Evolutionary conservation across 1,140 invertebrate genomes (phyloP).

Genomic region (Triops cancriformis): DNA sequence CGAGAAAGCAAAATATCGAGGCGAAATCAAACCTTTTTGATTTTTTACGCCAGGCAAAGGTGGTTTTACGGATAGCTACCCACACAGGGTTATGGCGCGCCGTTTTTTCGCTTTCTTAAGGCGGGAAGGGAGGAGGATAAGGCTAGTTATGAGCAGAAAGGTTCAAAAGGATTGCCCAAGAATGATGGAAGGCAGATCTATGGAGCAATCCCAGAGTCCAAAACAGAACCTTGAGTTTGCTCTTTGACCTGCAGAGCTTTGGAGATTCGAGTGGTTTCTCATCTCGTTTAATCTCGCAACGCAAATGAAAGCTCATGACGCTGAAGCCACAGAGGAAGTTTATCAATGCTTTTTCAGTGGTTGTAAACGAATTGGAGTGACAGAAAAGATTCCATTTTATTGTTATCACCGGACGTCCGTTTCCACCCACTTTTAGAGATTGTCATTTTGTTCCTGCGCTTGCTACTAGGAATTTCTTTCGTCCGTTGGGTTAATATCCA

Average conservation of each 20-base stretch:
- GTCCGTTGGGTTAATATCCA: neutral
- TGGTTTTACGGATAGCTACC: too few relatives aligned
- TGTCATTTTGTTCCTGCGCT: neutral
- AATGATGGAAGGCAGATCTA: neutral
- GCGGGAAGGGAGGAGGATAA: neutral
- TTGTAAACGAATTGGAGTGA: neutral
- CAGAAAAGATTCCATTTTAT: neutral
- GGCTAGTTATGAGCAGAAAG: neutral
- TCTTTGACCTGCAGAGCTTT: neutral
- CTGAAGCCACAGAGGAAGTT: neutral
- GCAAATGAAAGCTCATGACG: neutral
- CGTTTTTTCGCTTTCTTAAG: neutral
- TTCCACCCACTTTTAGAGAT: neutral
- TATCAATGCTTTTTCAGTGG: neutral
- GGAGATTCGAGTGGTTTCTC: too few relatives aligned
- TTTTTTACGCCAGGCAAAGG: too few relatives aligned
- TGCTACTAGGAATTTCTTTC: neutral
- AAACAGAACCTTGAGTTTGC: neutral
- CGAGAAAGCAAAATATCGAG: too few relatives aligned
- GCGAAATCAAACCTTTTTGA: too few relatives aligned
- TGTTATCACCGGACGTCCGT: slow-evolving; percentile 4
- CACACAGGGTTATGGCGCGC: too few relatives aligned
- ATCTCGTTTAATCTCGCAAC: neutral
- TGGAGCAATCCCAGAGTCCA: neutral
- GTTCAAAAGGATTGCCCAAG: neutral